phyloP scores from a whole-genome alignment of 1,140 invertebrate species.

The Macrobrachium nipponense region DNA sequence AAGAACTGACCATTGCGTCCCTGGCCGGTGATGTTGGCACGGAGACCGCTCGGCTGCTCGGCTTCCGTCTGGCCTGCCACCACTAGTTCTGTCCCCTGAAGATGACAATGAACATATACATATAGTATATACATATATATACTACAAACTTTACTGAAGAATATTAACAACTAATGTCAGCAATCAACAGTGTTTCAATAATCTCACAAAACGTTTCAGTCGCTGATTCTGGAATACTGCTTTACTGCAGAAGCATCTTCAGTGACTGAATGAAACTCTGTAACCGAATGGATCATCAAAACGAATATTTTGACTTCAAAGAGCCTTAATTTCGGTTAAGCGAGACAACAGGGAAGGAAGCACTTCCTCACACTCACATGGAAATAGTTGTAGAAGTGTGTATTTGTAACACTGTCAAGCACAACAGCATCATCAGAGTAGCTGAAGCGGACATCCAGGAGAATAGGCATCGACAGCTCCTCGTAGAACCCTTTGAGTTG shows the following conservation, averaged over 20 bases:
- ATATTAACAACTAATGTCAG: neutral
- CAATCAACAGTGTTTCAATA: too few relatives aligned
- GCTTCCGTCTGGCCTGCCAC: slow-evolving; percentile 39
- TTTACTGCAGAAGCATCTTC: neutral
- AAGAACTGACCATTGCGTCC: slow-evolving; percentile 62
- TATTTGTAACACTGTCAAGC: slow-evolving; percentile 55
- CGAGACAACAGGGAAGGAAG: too few relatives aligned
- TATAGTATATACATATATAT: too few relatives aligned
- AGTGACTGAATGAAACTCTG: neutral
- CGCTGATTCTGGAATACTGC: too few relatives aligned
- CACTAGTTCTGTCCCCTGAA: slow-evolving; percentile 47
- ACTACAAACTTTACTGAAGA: neutral
- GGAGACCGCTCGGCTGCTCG: slow-evolving; percentile 5
- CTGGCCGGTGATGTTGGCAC: slow-evolving; percentile 54
- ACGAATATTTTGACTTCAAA: too few relatives aligned
- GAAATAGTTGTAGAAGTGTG: slow-evolving; percentile 63
- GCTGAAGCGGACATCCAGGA: slow-evolving; percentile 76
- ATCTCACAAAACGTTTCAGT: too few relatives aligned
- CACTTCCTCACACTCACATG: slow-evolving; percentile 38
- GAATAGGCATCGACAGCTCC: slow-evolving; percentile 78
- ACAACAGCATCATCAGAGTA: slow-evolving; percentile 72
- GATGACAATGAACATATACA: neutral
- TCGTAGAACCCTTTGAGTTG: slow-evolving; percentile 80
- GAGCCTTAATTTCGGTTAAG: too few relatives aligned
- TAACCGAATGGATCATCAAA: too few relatives aligned